Base-by-base conservation (phyloP, 1,140 invertebrate genomes). In the Sycophaga agraensis region DNA sequence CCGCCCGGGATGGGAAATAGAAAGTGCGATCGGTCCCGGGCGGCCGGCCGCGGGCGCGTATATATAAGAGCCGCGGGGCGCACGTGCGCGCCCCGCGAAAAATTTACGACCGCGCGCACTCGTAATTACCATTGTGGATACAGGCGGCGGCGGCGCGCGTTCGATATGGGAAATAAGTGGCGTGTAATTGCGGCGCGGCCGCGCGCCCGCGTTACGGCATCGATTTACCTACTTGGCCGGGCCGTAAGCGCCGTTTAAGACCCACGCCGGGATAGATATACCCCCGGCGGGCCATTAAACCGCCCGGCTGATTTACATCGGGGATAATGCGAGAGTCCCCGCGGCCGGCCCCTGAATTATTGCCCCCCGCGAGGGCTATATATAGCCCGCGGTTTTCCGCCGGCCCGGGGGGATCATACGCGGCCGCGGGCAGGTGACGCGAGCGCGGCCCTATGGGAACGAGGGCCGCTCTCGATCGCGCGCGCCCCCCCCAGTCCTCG, bases 121-220 rank as follows among this genome's bases (percentile, higher is more conserved):
- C 69, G 66, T 73, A 73, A 75, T 75, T 74, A 75, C 66, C 67
- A 74, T 75, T 73, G 69, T 74, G 65, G 57, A 70, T 72, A 70
- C 65, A 68, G 43, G 2, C 22, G 17, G 42, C 39, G 28, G 35
- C 35, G 40, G 61, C 39, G 61, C 37, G 42, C 19, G 40, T 56
- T 51, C 55, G 67, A 62, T 65, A 63, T 50, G 46, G 58, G 49
- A 57, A n/a, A 63, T 70, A 71, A 73, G 60, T 70, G 69, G 57
- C 66, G 64, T 68, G 67, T 71, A 73, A 75, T 75, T 69, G 69
- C 67, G 59, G 63, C 21, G 26, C 17, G 62, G 59, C 51, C 48
- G n/a, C n/a, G n/a, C n/a, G n/a, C n/a, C n/a, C n/a, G 61, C 64
- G 65, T 70, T 72, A 68, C 66, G 62, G 59, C 69, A 73, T 73